These are phyloP conservation scores for Bubalus kerabau DNA, from an alignment of 2,113 vertebrate genomes.

Conservation along the genomic window DNA sequence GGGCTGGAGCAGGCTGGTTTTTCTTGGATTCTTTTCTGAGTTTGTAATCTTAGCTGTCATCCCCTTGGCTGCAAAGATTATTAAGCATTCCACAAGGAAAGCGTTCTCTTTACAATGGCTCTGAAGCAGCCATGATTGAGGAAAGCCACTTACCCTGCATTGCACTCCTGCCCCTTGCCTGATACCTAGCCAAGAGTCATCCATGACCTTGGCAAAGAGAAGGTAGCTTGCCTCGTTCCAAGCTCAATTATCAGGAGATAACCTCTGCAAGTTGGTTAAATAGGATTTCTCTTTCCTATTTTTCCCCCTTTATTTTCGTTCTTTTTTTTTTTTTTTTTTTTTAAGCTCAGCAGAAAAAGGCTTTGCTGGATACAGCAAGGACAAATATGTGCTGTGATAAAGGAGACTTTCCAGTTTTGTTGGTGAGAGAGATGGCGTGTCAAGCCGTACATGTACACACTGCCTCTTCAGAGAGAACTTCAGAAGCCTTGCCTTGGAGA, in stretches of 20 bases:
- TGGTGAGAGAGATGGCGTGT: neutral
- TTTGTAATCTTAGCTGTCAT: constrained; percentile 60
- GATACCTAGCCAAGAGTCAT: constrained; percentile 4
- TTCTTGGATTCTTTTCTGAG: constrained; percentile 40
- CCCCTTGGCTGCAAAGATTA: constrained; percentile 15
- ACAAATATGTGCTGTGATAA: constrained; percentile 15
- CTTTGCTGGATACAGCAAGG: constrained; percentile 26
- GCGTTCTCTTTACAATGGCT: constrained; percentile 43
- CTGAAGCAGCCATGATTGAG: constrained; percentile 50
- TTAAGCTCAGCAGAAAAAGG: neutral
- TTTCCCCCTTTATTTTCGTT: neutral
- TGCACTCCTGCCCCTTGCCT: neutral
- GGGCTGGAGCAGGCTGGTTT: neutral
- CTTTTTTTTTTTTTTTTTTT: neutral
- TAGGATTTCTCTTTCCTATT: constrained; percentile 52
- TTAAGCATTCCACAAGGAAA: constrained; percentile 59
- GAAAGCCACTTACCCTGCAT: neutral
- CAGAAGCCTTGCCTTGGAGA: constrained; percentile 53
- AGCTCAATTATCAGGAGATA: constrained; percentile 41
- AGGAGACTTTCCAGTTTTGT: neutral
- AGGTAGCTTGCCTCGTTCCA: neutral
- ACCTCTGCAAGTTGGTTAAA: constrained; percentile 55
- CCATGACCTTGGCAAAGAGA: constrained; percentile 40
- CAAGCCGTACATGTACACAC: neutral
- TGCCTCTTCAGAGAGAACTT: constrained; percentile 29